A percentile compares a stretch with the other conserved stretches of the same genome.
phyloP scores from a whole-genome alignment of 2,888 invertebrate genomes.

The Drymonia ruficornis region DNA sequence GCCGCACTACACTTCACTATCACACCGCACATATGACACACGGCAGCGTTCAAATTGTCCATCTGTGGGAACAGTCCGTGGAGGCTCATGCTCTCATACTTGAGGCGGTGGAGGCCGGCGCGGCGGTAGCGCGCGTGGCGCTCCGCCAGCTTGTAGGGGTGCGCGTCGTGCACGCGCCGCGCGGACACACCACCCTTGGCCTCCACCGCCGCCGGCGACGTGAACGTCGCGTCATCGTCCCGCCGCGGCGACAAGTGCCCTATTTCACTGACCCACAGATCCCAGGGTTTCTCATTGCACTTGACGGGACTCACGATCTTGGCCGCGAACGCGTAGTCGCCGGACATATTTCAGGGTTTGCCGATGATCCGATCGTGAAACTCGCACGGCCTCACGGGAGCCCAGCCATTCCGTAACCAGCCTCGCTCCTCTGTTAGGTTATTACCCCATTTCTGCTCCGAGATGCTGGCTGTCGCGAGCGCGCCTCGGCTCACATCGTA shows the following conservation, averaged over 20 bases:
- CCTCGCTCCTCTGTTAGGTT: conserved; percentile 77
- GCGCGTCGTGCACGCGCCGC: conserved; percentile 57
- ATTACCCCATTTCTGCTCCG: conserved; percentile 80
- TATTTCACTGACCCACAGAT: conserved; percentile 79
- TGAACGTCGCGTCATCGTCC: conserved; percentile 65
- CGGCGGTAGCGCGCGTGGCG: conserved; percentile 60
- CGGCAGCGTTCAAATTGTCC: conserved; percentile 90
- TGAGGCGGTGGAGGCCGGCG: conserved; percentile 81
- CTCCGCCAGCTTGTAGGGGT: conserved; percentile 62
- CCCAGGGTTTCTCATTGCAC: conserved; percentile 82
- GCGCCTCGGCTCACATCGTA: conserved; percentile 71
- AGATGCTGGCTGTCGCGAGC: conserved; percentile 57
- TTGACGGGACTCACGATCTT: conserved; percentile 78
- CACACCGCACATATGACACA: conserved; percentile 91
- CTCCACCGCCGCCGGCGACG: conserved; percentile 62
- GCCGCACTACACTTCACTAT: conserved; percentile 92
- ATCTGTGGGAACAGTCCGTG: conserved; percentile 92
- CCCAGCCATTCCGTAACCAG: conserved; percentile 72
- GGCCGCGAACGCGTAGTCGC: conserved; percentile 68
- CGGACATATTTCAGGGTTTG: conserved; percentile 73
- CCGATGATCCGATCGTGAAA: conserved; percentile 55
- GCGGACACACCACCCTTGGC: conserved; percentile 57
- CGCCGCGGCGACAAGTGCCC: conserved; percentile 76
- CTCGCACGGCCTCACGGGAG: conserved; percentile 65
- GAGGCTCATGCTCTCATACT: conserved; percentile 87